Conservation (phyloP, 2,888 invertebrate species). For the Sicus ferrugineus region DNA sequence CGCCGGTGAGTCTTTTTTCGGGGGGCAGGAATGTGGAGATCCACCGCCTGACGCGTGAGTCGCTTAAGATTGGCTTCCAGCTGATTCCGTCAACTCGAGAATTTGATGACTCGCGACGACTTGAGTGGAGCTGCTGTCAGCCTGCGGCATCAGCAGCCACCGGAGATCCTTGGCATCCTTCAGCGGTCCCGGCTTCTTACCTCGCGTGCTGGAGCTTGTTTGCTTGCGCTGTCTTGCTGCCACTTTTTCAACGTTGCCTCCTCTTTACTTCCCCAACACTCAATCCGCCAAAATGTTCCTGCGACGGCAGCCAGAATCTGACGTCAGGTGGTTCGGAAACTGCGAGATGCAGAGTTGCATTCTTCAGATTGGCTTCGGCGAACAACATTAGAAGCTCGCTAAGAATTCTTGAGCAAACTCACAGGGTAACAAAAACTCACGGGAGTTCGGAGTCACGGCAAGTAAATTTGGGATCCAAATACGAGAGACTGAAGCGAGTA, state of each 20-base stretch:
- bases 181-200: not conserved
- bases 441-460: too few species aligned
- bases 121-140: slow-evolving; percentile 18
- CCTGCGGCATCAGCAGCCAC: not conserved
- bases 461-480: too few species aligned
- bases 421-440: too few species aligned
- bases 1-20: not conserved
- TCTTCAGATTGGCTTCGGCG: not conserved
- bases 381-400: not conserved
- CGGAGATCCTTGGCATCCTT: not conserved
- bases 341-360: not conserved
- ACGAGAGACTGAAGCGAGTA: too few species aligned
- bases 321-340: not conserved
- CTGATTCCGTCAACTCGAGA: not conserved
- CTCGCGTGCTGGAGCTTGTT: not conserved
- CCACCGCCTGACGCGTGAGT: not conserved
- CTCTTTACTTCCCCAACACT: not conserved
- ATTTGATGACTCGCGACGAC: slow-evolving; percentile 24
- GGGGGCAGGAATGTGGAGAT: not conserved
- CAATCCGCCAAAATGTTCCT: not conserved
- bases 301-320: not conserved
- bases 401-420: too few species aligned
- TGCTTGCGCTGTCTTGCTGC: not conserved
- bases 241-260: not conserved
- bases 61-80: not conserved